These are phyloP conservation scores for Leptinotarsa defecta DNA, from an alignment of 1,140 invertebrate genomes.

Conservation along the genomic window DNA sequence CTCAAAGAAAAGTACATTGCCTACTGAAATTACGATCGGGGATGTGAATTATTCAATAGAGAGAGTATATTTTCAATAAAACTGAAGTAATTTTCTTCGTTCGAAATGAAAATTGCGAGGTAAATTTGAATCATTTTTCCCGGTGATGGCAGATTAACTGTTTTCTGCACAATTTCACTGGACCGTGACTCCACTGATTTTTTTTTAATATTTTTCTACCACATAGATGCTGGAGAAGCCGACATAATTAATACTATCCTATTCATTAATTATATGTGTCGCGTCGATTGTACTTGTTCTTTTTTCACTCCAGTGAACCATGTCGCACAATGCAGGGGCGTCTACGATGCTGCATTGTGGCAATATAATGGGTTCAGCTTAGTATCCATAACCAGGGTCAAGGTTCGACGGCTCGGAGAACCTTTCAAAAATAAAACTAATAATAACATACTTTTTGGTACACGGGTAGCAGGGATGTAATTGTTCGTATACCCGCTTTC, in stretches of 20 bases:
- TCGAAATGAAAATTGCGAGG: too few relatives aligned
- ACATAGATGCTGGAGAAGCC: background rate
- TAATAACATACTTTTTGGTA: background rate
- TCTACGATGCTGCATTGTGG: constrained; percentile 11
- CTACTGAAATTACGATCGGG: too few relatives aligned
- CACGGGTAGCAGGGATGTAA: background rate
- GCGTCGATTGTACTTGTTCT: constrained; percentile 7
- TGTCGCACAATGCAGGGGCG: constrained; percentile 8
- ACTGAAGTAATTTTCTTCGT: too few relatives aligned
- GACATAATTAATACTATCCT: background rate
- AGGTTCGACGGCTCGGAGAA: background rate
- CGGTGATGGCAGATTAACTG: too few relatives aligned
- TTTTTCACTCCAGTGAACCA: constrained; percentile 14
- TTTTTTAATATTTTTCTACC: too few relatives aligned
- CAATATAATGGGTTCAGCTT: constrained; percentile 32
- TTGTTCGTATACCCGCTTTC: background rate
- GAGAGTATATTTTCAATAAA: too few relatives aligned
- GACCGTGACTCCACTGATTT: too few relatives aligned
- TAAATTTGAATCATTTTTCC: too few relatives aligned
- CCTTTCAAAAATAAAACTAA: background rate
- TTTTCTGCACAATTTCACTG: too few relatives aligned
- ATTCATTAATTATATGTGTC: background rate
- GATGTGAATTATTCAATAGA: too few relatives aligned
- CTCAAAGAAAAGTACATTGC: too few relatives aligned
- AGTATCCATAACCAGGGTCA: constrained; percentile 35